A percentile compares a stretch with the other conserved stretches of the same genome.
Conservation (phyloP, 2,888 invertebrate species). For the Cheiracanthium punctorium region DNA sequence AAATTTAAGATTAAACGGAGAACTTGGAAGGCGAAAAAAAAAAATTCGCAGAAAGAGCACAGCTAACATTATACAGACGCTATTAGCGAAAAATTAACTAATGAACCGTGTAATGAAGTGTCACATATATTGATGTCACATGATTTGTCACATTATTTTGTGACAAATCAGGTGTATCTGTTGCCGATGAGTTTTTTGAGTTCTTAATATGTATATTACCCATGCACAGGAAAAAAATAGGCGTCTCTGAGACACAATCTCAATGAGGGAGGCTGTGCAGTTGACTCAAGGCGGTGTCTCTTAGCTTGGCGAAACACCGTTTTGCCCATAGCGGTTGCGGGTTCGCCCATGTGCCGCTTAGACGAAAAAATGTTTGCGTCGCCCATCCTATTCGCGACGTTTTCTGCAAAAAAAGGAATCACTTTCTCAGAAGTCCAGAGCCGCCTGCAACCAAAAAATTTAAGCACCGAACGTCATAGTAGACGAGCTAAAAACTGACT, state of each 20-base stretch:
- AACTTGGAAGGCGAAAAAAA: no score
- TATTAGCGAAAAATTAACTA: no score
- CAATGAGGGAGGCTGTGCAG: background rate
- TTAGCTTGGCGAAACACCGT: background rate
- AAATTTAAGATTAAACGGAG: no score
- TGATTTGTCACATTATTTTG: no score
- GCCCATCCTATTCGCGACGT: background rate
- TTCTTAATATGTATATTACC: background rate
- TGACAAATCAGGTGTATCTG: no score
- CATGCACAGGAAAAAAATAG: background rate
- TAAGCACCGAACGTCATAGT: background rate
- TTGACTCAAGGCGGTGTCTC: background rate
- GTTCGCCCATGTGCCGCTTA: background rate
- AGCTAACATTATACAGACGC: no score
- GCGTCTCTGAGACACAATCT: background rate
- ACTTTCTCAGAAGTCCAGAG: background rate
- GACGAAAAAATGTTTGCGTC: background rate
- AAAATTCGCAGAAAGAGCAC: no score
- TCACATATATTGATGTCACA: no score
- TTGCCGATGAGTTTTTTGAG: background rate
- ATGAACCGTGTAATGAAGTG: no score
- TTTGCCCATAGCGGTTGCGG: slow-evolving; percentile 7
- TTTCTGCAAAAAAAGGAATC: background rate
- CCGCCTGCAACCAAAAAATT: background rate
- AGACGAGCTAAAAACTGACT: background rate